Conservation (phyloP, 2,888 invertebrate species). For the Crioceris asparagi region DNA sequence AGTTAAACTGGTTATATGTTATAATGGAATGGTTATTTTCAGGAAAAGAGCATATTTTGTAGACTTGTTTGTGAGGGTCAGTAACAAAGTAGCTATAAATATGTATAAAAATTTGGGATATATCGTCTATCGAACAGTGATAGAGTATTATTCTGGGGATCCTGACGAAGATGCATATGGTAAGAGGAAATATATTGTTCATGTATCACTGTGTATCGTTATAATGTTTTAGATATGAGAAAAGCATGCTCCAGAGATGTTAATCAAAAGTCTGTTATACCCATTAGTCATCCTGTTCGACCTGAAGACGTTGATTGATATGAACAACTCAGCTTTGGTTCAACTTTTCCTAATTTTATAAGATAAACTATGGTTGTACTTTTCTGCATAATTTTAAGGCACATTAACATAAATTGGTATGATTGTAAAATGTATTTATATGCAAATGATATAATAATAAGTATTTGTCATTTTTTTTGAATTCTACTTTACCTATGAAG, state of each 20-base stretch:
- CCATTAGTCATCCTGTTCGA: slow-evolving; percentile 85
- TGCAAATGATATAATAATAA: no score
- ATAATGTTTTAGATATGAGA: slow-evolving; percentile 78
- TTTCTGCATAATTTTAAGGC: no score
- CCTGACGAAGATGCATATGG: slow-evolving; percentile 99
- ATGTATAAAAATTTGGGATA: slow-evolving; percentile 97
- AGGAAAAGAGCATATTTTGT: slow-evolving; percentile 96
- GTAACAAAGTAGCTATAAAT: slow-evolving; percentile 92
- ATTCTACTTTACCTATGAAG: no score
- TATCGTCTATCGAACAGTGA: slow-evolving; percentile 88
- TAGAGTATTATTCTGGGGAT: slow-evolving; percentile 97
- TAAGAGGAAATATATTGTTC: slow-evolving; percentile 34
- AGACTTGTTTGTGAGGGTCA: slow-evolving; percentile 95
- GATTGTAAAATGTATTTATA: no score
- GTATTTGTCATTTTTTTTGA: no score
- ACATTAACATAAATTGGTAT: no score
- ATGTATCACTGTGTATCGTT: neutral
- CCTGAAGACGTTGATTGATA: slow-evolving; percentile 79
- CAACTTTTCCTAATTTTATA: no score
- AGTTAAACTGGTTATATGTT: no score
- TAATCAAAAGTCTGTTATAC: slow-evolving; percentile 85
- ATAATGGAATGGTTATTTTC: slow-evolving; percentile 36
- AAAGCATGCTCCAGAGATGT: slow-evolving; percentile 92
- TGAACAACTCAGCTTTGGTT: no score
- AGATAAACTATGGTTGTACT: no score